These are phyloP conservation scores for Phyllopteryx taeniolatus DNA, from an alignment of 2,113 vertebrate genomes.

Conservation along the genomic window DNA sequence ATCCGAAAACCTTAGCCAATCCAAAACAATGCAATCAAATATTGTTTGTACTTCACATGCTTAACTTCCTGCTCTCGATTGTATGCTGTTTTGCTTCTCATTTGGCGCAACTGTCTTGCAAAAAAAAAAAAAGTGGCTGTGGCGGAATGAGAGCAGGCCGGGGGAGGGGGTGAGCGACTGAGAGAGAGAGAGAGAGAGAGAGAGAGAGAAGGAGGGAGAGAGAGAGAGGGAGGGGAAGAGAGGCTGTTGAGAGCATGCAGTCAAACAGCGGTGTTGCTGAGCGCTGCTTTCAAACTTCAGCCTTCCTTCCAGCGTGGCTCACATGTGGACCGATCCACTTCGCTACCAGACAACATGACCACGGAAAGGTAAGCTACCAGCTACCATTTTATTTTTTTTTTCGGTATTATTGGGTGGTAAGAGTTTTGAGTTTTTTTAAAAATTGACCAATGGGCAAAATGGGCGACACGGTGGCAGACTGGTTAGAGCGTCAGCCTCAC, in stretches of 20 bases:
- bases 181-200: background rate
- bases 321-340: background rate
- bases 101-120: background rate
- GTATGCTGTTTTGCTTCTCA: background rate
- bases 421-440: too few species aligned
- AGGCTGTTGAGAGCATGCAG: background rate
- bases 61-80: background rate
- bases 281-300: constrained; percentile 3
- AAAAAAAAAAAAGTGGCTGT: background rate
- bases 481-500: too few species aligned
- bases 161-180: background rate
- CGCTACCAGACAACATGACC: background rate
- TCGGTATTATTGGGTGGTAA: background rate
- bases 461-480: too few species aligned
- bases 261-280: background rate
- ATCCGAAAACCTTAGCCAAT: background rate
- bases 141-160: constrained; percentile 12
- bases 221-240: background rate
- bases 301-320: background rate
- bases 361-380: background rate
- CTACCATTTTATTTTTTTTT: background rate
- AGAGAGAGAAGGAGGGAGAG: background rate
- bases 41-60: background rate
- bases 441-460: too few species aligned
- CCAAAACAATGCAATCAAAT: background rate